Conservation (phyloP, 2,797 vertebrate genomes). For the Botia almorhae region DNA sequence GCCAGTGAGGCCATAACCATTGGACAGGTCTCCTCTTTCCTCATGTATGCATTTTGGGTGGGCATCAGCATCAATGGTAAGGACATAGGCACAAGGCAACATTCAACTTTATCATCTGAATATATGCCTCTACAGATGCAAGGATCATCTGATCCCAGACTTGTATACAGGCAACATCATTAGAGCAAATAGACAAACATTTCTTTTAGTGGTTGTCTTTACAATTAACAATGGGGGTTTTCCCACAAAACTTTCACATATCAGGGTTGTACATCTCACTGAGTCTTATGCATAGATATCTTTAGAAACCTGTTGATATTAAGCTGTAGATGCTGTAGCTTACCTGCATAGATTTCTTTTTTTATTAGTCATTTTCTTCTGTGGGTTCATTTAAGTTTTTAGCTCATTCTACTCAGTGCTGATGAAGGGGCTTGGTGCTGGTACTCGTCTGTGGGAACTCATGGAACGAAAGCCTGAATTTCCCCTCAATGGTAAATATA, state of each 20-base stretch:
- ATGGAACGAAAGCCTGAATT: slow-evolving; percentile 88
- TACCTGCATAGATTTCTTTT: background rate
- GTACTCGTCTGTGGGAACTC: slow-evolving; percentile 92
- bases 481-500: slow-evolving; percentile 83
- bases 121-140: too few relatives aligned
- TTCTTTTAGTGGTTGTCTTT: slow-evolving; percentile 12
- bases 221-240: slow-evolving; percentile 6
- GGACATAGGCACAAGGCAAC: background rate
- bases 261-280: background rate
- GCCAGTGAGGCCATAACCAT: slow-evolving; percentile 92
- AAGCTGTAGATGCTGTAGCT: background rate
- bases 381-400: slow-evolving; percentile 77
- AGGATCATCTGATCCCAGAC: background rate
- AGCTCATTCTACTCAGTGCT: slow-evolving; percentile 97
- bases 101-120: background rate
- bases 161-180: background rate
- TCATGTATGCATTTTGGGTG: slow-evolving; percentile 99
- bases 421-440: slow-evolving; percentile 97
- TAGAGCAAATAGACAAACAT: background rate
- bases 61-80: slow-evolving; percentile 95
- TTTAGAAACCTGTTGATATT: background rate
- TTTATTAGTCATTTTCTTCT: background rate
- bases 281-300: background rate
- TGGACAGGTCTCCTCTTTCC: slow-evolving; percentile 94
- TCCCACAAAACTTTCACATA: slow-evolving; percentile 26